Evolutionary conservation across 2,113 vertebrate species (phyloP).

Genomic region (Poicephalus gulielmi): DNA sequence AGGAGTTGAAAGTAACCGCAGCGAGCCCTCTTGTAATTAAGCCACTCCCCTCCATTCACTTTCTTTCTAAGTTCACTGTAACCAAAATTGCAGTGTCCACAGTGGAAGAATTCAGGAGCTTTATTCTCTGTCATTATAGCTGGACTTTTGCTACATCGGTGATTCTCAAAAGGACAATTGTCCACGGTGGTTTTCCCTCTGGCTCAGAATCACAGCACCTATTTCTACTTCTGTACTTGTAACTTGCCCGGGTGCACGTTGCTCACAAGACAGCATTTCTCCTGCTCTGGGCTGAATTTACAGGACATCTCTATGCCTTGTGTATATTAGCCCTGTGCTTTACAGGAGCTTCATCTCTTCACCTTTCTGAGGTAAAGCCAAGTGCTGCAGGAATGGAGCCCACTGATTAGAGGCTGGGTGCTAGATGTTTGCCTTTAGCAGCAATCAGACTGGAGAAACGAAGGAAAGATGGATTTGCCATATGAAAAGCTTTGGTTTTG

Average conservation of each 20-base stretch:
- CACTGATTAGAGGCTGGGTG: background rate
- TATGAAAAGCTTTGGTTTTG: background rate
- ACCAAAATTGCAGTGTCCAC: slow-evolving; percentile 50
- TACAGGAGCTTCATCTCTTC: background rate
- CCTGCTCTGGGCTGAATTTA: background rate
- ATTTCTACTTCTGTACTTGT: background rate
- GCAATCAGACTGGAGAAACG: background rate
- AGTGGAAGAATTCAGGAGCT: background rate
- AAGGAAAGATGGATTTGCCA: background rate
- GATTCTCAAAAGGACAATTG: background rate
- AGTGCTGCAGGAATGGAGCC: background rate
- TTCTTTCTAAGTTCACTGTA: background rate
- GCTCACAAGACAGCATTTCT: background rate
- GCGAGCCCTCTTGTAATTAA: slow-evolving; percentile 25
- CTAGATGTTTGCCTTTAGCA: background rate
- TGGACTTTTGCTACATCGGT: background rate
- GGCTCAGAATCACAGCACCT: background rate
- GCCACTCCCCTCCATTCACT: slow-evolving; percentile 7
- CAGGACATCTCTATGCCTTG: background rate
- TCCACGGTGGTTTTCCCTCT: background rate
- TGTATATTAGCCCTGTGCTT: background rate
- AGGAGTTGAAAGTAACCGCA: slow-evolving; percentile 26
- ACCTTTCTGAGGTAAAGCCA: background rate
- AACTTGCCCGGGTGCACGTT: background rate
- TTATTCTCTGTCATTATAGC: slow-evolving; percentile 38